Conservation (phyloP, 2,113 vertebrate genomes). For the Podarcis raffonei region DNA sequence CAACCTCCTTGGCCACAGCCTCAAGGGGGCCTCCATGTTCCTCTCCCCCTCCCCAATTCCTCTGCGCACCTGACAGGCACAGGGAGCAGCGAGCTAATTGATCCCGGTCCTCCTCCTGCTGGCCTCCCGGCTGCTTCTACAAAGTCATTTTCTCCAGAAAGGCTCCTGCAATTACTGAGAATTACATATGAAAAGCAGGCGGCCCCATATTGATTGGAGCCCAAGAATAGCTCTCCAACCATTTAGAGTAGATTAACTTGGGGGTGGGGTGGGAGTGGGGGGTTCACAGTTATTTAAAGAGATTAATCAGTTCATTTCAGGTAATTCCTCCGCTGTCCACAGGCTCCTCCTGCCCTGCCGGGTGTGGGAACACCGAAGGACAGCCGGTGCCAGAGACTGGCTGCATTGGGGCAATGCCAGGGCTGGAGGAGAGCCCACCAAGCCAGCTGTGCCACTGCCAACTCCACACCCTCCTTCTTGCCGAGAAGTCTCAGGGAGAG, state of each 20-base stretch:
- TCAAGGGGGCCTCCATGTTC: not conserved
- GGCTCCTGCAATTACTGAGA: slow-evolving; percentile 74
- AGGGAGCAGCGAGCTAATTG: slow-evolving; percentile 47
- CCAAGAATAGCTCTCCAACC: slow-evolving; percentile 68
- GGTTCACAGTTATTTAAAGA: slow-evolving; percentile 73
- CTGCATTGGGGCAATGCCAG: not conserved
- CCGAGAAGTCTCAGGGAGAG: too few relatives aligned
- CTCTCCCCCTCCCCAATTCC: not conserved
- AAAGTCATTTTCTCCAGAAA: slow-evolving; percentile 70
- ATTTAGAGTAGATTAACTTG: slow-evolving; percentile 78
- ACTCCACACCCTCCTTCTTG: too few relatives aligned
- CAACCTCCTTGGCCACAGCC: not conserved
- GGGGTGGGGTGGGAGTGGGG: slow-evolving; percentile 67
- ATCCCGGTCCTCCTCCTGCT: slow-evolving; percentile 31
- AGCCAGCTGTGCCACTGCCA: not conserved
- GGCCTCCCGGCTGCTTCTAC: slow-evolving; percentile 61
- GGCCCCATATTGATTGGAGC: slow-evolving; percentile 70
- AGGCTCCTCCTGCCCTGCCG: slow-evolving; percentile 6
- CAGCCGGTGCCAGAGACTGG: not conserved
- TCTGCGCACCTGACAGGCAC: not conserved
- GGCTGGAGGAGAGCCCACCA: not conserved
- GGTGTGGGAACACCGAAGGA: too few relatives aligned
- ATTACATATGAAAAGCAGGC: slow-evolving; percentile 69
- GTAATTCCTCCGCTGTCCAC: slow-evolving; percentile 26
- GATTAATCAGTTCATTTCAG: slow-evolving; percentile 74